phyloP scores from a whole-genome alignment of 2,113 vertebrate genomes.

The Poecilia latipinna region DNA sequence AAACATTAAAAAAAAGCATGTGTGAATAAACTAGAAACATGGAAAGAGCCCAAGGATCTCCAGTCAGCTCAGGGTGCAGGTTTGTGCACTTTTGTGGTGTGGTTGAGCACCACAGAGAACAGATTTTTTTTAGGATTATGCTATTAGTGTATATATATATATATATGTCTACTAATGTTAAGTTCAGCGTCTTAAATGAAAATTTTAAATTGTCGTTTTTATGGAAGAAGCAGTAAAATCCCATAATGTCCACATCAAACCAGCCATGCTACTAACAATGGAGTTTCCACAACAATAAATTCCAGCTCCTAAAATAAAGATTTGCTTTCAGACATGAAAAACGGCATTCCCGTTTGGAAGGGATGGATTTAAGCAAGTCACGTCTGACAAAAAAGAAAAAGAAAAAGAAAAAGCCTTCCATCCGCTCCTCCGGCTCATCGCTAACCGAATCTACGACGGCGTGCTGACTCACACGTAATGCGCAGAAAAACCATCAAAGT shows the following conservation, averaged over 20 bases:
- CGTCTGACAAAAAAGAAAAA: too few species aligned
- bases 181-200: neutral
- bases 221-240: neutral
- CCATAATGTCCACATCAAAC: neutral
- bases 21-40: neutral
- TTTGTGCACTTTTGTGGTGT: neutral
- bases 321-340: neutral
- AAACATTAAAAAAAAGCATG: neutral
- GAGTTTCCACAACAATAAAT: neutral
- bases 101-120: neutral
- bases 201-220: neutral
- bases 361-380: too few species aligned
- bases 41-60: slow-evolving; percentile 57
- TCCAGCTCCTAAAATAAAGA: neutral
- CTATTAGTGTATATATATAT: neutral
- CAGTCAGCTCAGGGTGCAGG: slow-evolving; percentile 62
- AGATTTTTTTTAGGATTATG: neutral
- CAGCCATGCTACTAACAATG: neutral
- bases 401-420: slow-evolving; percentile 1
- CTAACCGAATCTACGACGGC: slow-evolving; percentile 1
- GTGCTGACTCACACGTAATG: slow-evolving; percentile 2
- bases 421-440: neutral
- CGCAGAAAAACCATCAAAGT: slow-evolving; percentile 31
- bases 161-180: neutral
- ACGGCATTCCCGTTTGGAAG: neutral